These are phyloP conservation scores for Mesochorus sp. DNA, from an alignment of 2,888 invertebrate species.

Conservation along the genomic window DNA sequence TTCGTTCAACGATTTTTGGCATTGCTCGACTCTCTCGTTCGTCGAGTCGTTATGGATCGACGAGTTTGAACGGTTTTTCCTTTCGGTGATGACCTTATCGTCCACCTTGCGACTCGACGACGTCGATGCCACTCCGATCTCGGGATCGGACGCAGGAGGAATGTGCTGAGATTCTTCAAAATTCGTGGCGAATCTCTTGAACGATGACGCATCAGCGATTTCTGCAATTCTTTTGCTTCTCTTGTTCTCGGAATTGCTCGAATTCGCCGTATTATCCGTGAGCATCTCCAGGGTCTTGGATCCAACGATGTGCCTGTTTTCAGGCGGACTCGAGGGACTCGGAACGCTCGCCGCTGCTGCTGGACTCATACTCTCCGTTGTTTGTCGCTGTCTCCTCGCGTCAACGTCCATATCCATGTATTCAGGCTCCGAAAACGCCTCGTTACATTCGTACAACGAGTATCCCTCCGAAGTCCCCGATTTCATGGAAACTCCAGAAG, in stretches of 20 bases:
- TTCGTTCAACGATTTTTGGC: constrained; percentile 67
- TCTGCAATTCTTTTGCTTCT: constrained; percentile 20
- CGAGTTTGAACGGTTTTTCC: neutral
- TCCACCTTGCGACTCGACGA: constrained; percentile 16
- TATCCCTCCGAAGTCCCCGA: constrained; percentile 75
- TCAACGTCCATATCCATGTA: constrained; percentile 74
- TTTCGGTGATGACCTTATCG: neutral
- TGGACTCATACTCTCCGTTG: constrained; percentile 76
- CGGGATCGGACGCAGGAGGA: constrained; percentile 6
- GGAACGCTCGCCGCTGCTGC: constrained; percentile 79
- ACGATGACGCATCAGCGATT: constrained; percentile 11
- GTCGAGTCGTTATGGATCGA: neutral
- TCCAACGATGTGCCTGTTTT: constrained; percentile 76
- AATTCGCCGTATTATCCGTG: constrained; percentile 64
- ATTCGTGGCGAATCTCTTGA: constrained; percentile 31
- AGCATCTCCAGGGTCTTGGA: constrained; percentile 80
- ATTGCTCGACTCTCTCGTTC: constrained; percentile 15
- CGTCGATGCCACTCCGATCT: constrained; percentile 7
- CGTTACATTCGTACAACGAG: constrained; percentile 74
- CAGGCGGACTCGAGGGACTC: constrained; percentile 80
- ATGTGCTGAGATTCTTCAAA: constrained; percentile 22
- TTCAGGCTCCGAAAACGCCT: constrained; percentile 71
- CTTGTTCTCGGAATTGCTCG: constrained; percentile 18
- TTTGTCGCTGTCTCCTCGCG: constrained; percentile 69
- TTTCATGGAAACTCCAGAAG: constrained; percentile 73